Percentiles rank a stretch among this genome's conserved stretches.
Evolutionary conservation across 2,797 vertebrate species (phyloP).

Genomic region (Hydrophis major): DNA sequence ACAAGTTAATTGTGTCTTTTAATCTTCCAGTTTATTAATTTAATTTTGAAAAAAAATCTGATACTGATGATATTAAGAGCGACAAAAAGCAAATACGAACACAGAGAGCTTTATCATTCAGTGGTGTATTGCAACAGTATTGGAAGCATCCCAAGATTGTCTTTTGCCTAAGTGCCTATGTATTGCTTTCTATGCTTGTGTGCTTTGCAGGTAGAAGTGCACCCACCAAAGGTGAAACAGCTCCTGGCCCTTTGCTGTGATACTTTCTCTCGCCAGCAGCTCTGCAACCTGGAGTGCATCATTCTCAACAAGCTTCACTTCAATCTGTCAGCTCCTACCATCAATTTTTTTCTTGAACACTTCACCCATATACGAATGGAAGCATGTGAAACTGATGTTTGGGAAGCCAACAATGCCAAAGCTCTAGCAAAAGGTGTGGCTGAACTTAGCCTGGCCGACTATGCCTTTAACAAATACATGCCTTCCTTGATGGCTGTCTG

Average conservation of each 20-base stretch:
- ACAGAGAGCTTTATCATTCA: neutral
- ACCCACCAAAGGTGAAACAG: conserved; percentile 81
- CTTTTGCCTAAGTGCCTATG: neutral
- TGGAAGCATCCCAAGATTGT: neutral
- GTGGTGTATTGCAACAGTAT: neutral
- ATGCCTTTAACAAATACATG: conserved; percentile 82
- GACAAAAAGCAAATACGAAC: neutral
- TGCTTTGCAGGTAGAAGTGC: conserved; percentile 85
- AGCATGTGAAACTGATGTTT: conserved; percentile 4
- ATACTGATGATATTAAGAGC: neutral
- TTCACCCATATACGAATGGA: conserved; percentile 71
- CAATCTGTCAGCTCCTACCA: conserved; percentile 81
- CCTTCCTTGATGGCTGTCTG: conserved; percentile 85
- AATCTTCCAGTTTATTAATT: neutral
- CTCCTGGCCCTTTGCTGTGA: conserved; percentile 86
- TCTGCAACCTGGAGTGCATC: conserved; percentile 90
- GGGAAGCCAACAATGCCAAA: conserved; percentile 62
- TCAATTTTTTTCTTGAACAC: conserved; percentile 89
- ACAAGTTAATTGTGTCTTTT: neutral
- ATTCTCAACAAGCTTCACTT: conserved; percentile 85
- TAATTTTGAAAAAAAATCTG: neutral
- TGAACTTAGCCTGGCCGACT: conserved; percentile 90
- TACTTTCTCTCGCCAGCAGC: conserved; percentile 85
- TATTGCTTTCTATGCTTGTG: neutral
- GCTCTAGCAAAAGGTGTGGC: conserved; percentile 78